Conservation (phyloP, 2,113 vertebrate species). For the Sus scrofa region DNA sequence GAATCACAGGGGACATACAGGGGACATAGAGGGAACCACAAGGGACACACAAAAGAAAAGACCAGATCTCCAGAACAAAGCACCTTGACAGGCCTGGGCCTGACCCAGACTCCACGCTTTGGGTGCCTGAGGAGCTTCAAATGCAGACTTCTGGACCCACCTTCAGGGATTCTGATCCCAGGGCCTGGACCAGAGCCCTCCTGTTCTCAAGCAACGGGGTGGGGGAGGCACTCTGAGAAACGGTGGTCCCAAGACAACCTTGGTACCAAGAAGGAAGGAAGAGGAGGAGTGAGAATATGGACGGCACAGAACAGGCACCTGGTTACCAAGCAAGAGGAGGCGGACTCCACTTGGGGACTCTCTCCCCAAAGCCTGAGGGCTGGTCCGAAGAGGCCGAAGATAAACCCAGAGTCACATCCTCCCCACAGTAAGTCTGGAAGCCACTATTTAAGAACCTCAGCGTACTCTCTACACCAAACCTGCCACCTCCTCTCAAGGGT, state of each 20-base stretch:
- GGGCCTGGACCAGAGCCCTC: not conserved
- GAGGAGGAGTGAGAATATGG: not conserved
- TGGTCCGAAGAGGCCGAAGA: not conserved
- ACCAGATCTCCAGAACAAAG: not conserved
- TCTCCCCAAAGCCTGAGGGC: not conserved
- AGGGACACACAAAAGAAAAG: not conserved
- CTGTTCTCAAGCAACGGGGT: not conserved
- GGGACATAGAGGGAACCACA: not conserved
- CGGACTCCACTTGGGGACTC: not conserved
- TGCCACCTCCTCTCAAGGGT: not conserved
- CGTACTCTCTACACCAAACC: not conserved
- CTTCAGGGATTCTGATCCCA: not conserved
- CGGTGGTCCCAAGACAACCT: not conserved
- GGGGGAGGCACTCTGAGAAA: not conserved
- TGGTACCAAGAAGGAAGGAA: accelerated
- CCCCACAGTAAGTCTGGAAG: not conserved
- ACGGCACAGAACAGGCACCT: accelerated
- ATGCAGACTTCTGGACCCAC: not conserved
- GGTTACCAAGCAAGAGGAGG: not conserved
- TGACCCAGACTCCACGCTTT: not conserved
- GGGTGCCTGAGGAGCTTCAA: too few relatives aligned
- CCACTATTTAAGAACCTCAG: not conserved
- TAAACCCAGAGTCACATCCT: not conserved
- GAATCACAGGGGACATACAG: not conserved
- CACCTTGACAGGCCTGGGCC: too few relatives aligned